Evolutionary conservation across 1,140 invertebrate genomes (phyloP).

Genomic region (Trialeurodes vaporariorum): DNA sequence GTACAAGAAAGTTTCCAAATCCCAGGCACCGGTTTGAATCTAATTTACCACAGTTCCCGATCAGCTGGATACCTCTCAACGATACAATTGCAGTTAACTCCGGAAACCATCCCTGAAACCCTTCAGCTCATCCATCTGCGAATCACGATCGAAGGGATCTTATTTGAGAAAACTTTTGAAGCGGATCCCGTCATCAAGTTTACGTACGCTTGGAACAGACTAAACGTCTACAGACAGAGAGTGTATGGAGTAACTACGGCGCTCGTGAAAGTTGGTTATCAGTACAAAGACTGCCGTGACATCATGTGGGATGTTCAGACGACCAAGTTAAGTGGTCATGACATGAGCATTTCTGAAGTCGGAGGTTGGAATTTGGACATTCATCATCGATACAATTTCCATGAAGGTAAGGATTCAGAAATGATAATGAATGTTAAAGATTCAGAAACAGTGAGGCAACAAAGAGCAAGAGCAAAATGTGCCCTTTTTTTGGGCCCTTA

Average conservation of each 20-base stretch:
- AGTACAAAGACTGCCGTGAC: slow-evolving; percentile 85
- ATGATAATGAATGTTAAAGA: no score
- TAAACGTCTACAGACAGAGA: slow-evolving; percentile 91
- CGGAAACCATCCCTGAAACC: slow-evolving; percentile 64
- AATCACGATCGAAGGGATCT: slow-evolving; percentile 87
- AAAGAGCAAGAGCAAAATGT: no score
- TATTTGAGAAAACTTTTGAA: slow-evolving; percentile 87
- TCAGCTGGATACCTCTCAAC: slow-evolving; percentile 87
- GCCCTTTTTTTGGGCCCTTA: no score
- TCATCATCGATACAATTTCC: slow-evolving; percentile 94
- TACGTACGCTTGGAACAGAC: slow-evolving; percentile 90
- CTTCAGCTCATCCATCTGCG: slow-evolving; percentile 75
- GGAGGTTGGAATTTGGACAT: slow-evolving; percentile 96
- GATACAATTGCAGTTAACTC: slow-evolving; percentile 86
- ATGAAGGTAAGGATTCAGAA: slow-evolving; percentile 74
- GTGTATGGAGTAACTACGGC: slow-evolving; percentile 86
- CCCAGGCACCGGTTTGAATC: slow-evolving; percentile 80
- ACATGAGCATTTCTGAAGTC: slow-evolving; percentile 91
- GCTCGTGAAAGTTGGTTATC: slow-evolving; percentile 89
- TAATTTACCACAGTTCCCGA: slow-evolving; percentile 89
- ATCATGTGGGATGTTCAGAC: slow-evolving; percentile 93
- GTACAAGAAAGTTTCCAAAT: slow-evolving; percentile 88
- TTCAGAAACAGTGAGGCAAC: no score
- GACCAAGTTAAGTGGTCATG: slow-evolving; percentile 86
- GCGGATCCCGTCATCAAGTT: slow-evolving; percentile 92